Base-by-base conservation (phyloP, 2,888 invertebrate genomes). In the Stomorhina lunata region DNA sequence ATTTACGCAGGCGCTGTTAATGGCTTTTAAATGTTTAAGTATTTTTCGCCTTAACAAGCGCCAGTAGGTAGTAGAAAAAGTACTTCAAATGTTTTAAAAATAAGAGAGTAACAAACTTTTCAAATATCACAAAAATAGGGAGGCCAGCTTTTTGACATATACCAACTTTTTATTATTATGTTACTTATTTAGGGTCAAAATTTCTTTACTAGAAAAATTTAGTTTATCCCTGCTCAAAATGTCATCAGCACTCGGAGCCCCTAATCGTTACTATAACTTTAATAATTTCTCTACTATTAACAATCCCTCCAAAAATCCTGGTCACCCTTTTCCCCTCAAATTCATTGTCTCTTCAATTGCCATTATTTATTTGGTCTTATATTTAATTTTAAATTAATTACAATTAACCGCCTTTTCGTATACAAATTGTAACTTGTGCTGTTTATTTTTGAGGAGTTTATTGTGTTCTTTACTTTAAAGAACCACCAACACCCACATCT, bases 351-450 rank as follows among this genome's bases (percentile, higher is more conserved):
- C 69, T 43, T 69, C 40, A 69, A 6, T 34, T 55, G 55, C 7
- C 50, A 37, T 15, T 40, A 12, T 55, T 69, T 15, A 25, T 66
- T 55, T 55, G 27, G 37, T n/a, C 55, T 55, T 29, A 69, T 69
- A 27, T 57, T 57, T 57, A 71, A 71, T 71, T 71, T 57, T 20
- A 57, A 59, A 71, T 59, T 57, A 43, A 71, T 71, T 71, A 57
- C 45, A 57, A 57, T 71, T 57, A 57, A 32, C 43, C 71, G 29
- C 57, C 71, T 45, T 55, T 55, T 27, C 22, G 3, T 34, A 4
- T 29, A 37, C n/a, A n/a, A n/a, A n/a, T n/a, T 50, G n/a, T 15
- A 34, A 25, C 50, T 40, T n/a, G 22, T 53, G 10, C 25, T n/a
- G n/a, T n/a, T n/a, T n/a, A n/a, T n/a, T n/a, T n/a, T n/a, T n/a